phyloP scores from a whole-genome alignment of 2,888 invertebrate species.

The Drosophila quasianomalipes region DNA sequence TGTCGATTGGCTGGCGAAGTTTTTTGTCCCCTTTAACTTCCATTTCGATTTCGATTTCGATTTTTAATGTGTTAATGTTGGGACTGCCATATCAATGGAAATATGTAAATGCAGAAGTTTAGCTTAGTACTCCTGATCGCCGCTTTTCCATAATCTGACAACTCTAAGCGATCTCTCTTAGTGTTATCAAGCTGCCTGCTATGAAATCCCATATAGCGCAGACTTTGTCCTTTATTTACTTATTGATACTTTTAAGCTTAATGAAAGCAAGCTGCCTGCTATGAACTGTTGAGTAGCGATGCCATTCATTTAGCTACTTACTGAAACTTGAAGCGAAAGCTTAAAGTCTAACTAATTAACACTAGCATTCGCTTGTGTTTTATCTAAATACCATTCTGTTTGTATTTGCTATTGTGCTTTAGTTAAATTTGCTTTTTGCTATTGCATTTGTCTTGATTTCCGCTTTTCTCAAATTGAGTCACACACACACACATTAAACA shows the following conservation, averaged over 20 bases:
- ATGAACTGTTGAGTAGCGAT: not conserved
- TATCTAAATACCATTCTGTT: not conserved
- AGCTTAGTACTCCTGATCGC: not conserved
- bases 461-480: slow-evolving; percentile 52
- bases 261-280: not conserved
- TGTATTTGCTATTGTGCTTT: not conserved
- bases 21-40: slow-evolving; percentile 16
- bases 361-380: not conserved
- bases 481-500: slow-evolving; percentile 49
- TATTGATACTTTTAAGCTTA: not conserved
- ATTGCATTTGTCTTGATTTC: slow-evolving; percentile 79
- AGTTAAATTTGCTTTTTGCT: slow-evolving; percentile 25
- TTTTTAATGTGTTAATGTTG: slow-evolving; percentile 33
- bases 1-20: slow-evolving; percentile 33
- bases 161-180: not conserved
- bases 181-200: not conserved
- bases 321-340: not conserved
- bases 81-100: not conserved
- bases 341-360: not conserved
- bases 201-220: not conserved
- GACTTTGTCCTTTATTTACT: not conserved
- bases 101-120: not conserved
- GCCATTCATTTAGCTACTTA: not conserved
- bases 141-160: not conserved
- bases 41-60: slow-evolving; percentile 47